Base-by-base conservation (phyloP, 2,797 vertebrate genomes). In the Antennarius maculatus region DNA sequence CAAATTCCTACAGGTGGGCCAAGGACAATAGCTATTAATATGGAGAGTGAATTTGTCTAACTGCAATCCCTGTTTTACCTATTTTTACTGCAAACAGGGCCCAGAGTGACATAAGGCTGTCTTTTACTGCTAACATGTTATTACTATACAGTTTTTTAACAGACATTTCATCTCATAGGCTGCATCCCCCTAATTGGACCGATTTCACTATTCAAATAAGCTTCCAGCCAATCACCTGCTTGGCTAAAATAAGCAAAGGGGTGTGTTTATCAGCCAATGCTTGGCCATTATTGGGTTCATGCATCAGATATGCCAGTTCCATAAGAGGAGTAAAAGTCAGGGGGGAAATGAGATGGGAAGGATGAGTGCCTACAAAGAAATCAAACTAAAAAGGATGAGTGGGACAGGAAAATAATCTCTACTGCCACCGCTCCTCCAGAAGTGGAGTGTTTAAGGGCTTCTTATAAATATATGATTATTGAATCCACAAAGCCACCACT, bases 391-490 rank as follows among this genome's bases (percentile, higher is more conserved):
- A 77, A 69, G 58, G 69, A 80, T 76, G 73, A 82, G 80, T 61
- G 68, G 74, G 57, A 69, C 49, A 34, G 39, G 50, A 54, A 61
- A 71, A 62, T 56, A 74, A 72, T 66, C 39, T 79, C 57, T 80
- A 77, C 74, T 64, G 75, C 65, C 63, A 71, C 71, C 59, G 79
- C 53, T 51, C 69, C 71, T 79, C 62, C 59, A 84, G 62, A 88
- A 63, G 51, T 63, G 43, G 54, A 82, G 75, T 60, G 72, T 76
- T 79, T 84, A 75, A 78, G 76, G 69, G 61, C 80, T 73, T 62
- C 77, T 74, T 68, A 86, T 82, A 64, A 85, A 89, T 81, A 68
- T 4, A 7, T 70, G 64, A 87, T 77, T 74, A 84, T 69, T 87
- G 65, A 89, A 85, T 81, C 72, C 76, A 69, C 64, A 82, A 83